Evolutionary conservation across 2,797 vertebrate genomes (phyloP).

Genomic region (Phataginus tricuspis): DNA sequence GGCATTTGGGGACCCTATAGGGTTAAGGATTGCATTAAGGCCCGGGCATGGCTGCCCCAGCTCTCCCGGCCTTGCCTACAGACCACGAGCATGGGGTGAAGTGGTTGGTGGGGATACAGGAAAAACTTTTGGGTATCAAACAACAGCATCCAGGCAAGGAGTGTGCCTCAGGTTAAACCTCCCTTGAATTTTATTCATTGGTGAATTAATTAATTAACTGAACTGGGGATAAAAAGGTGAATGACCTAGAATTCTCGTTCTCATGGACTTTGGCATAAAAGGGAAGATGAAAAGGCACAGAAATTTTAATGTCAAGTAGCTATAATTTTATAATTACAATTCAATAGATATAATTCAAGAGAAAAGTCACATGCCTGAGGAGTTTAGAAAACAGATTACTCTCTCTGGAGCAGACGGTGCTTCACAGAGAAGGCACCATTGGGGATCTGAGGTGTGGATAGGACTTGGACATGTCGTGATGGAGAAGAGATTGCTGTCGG

Average conservation of each 20-base stretch:
- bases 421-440: not conserved
- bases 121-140: not conserved
- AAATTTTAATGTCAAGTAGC: not conserved
- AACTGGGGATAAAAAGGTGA: not conserved
- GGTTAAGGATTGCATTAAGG: not conserved
- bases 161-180: not conserved
- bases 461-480: not conserved
- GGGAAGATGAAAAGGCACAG: not conserved
- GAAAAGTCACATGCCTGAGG: not conserved
- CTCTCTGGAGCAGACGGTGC: not conserved
- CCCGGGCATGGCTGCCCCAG: not conserved
- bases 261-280: not conserved
- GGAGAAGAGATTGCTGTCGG: not conserved
- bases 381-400: not conserved
- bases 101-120: not conserved
- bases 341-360: no score
- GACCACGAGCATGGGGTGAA: not conserved
- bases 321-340: no score
- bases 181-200: not conserved
- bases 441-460: not conserved
- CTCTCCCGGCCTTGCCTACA: not conserved
- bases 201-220: not conserved
- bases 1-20: not conserved
- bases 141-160: not conserved
- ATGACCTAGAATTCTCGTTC: not conserved